A percentile compares a stretch with the other conserved stretches of the same genome.
Evolutionary conservation across 1,140 invertebrate species (phyloP).

Genomic region (Grapholita molesta): DNA sequence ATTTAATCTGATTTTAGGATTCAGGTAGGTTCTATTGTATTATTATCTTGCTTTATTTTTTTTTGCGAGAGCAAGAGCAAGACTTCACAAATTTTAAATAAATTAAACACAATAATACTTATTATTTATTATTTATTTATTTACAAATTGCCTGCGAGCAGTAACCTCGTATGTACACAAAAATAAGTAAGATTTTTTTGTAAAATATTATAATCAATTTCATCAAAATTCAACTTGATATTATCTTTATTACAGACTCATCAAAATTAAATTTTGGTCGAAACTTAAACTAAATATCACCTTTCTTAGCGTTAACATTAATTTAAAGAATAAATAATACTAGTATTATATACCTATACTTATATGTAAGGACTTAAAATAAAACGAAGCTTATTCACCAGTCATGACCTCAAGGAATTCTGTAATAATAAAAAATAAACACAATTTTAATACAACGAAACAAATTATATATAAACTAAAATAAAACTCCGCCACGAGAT

Average conservation of each 20-base stretch:
- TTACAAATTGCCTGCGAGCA: not conserved
- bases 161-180: not conserved
- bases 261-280: constrained; percentile 28
- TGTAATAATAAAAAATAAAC: constrained; percentile 64
- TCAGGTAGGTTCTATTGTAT: no score
- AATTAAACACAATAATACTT: not conserved
- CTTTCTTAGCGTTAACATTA: not conserved
- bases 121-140: not conserved
- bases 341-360: not conserved
- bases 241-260: not conserved
- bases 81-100: not conserved
- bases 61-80: not conserved
- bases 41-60: no score
- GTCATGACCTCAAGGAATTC: constrained; percentile 87
- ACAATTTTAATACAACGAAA: constrained; percentile 16
- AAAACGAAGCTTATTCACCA: constrained; percentile 66
- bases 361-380: not conserved
- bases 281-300: constrained; percentile 2
- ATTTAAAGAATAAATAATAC: not conserved
- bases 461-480: no score
- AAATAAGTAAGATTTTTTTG: not conserved
- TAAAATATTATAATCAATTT: not conserved
- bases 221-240: constrained; percentile 24
- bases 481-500: no score
- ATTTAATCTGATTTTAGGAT: no score